A percentile compares a stretch with the other conserved stretches of the same genome.
Conservation (phyloP, 2,888 invertebrate genomes). For the Amiota communis region DNA sequence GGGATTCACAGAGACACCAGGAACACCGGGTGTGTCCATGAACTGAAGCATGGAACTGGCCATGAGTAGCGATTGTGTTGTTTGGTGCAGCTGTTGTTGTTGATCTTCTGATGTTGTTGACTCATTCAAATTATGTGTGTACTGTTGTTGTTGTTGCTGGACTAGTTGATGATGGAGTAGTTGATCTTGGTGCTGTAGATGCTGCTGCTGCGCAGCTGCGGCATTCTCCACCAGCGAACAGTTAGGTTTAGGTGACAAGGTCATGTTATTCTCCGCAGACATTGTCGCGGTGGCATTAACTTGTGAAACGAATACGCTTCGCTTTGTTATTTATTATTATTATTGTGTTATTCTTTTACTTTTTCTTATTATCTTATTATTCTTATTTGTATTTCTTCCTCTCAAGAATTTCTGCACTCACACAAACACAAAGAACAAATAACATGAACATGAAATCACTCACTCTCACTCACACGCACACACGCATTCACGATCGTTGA, state of each 20-base stretch:
- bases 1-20: constrained; percentile 35
- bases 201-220: constrained; percentile 33
- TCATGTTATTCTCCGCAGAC: constrained; percentile 55
- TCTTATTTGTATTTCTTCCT: too few species aligned
- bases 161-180: constrained; percentile 25
- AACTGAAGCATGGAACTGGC: constrained; percentile 70
- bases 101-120: neutral
- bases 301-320: neutral
- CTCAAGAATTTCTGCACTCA: too few species aligned
- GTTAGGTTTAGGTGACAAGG: constrained; percentile 50
- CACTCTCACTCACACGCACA: too few species aligned
- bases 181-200: constrained; percentile 6
- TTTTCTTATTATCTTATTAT: too few species aligned
- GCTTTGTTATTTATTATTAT: too few species aligned
- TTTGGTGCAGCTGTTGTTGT: constrained; percentile 65
- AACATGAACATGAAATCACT: too few species aligned
- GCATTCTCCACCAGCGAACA: constrained; percentile 31
- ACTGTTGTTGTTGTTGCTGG: constrained; percentile 41
- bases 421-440: too few species aligned
- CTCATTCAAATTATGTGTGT: constrained; percentile 30
- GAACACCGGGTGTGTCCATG: constrained; percentile 38
- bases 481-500: too few species aligned
- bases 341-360: too few species aligned
- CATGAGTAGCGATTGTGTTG: constrained; percentile 69
- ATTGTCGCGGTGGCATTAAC: constrained; percentile 39